Evolutionary conservation across 2,113 vertebrate genomes (phyloP), one percentile per base, ranked within the genome.

Genomic region (Cryptotis parvus): DNA sequence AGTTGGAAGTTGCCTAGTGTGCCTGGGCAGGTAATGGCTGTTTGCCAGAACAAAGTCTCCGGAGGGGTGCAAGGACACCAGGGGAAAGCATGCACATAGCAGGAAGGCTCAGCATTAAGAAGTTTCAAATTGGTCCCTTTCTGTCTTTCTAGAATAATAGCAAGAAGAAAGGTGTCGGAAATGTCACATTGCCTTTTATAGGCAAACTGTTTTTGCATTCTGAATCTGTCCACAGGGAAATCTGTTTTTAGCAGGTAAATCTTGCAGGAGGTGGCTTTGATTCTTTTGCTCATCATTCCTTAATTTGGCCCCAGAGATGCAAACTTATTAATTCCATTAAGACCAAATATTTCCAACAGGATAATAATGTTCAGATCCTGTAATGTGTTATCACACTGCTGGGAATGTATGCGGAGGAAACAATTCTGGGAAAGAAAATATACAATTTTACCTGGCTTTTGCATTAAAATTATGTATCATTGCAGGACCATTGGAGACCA

Each of bases 271-370:
- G 45, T 58, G 29, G 24, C 72, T 76, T 76, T 37, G 61, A 58
- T 91, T n/a, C 31, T 68, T 14, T 77, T 68, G 72, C 27, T 93
- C 75, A 88, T 65, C 29, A 35, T 58, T 24, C 31, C 65, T 91
- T 83, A 90, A 79, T 55, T 80, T 72, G 63, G 90, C 82, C 87
- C 70, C 35, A 77, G 72, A 95, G 79, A 89, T 65, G 41, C 61
- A 92, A 80, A 93, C 43, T 81, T 52, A 77, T 43, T 65, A 74
- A 85, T 84, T 93, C 68, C 75, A 92, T 85, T 43, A 92, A 90
- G 76, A 66, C 86, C 86, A 83, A 87, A 83, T 86, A 88, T 89
- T 92, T 95, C 55, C 79, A 90, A 66, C 68, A 73, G 31, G 41
- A 41, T 80, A 80, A 73, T 80, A 86, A 65, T 69, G 35, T 90